Evolutionary conservation across 2,113 vertebrate genomes (phyloP).

Genomic region (Chrysochloris asiatica): DNA sequence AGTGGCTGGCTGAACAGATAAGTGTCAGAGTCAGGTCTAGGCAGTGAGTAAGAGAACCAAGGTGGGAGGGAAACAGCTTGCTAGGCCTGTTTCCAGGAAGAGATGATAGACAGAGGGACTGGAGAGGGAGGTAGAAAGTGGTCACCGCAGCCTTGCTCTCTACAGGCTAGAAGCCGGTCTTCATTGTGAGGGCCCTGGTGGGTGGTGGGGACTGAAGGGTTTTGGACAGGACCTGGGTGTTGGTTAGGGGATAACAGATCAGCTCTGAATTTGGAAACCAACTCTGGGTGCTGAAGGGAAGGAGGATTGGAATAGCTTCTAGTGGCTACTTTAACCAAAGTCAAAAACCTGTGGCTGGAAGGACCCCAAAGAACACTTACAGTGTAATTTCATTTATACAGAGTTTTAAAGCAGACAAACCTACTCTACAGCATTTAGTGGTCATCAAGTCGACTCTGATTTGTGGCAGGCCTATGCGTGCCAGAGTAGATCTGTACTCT

Average conservation of each 20-base stretch:
- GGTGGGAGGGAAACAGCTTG: too few species aligned
- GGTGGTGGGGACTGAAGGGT: neutral
- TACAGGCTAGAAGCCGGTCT: neutral
- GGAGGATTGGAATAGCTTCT: neutral
- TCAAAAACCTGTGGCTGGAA: neutral
- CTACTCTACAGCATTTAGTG: neutral
- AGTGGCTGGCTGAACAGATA: too few species aligned
- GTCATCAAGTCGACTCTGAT: neutral
- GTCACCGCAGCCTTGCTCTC: neutral
- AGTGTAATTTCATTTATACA: neutral
- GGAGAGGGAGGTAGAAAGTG: neutral
- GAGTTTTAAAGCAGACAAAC: neutral
- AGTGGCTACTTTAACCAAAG: neutral
- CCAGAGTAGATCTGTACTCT: too few species aligned
- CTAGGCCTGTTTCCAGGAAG: neutral
- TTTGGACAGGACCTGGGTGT: neutral
- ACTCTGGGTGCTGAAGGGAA: neutral
- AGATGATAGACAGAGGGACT: neutral
- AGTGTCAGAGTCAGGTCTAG: too few species aligned
- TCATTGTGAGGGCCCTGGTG: neutral
- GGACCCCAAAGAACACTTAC: neutral
- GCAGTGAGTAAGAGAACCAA: too few species aligned
- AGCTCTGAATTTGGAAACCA: neutral
- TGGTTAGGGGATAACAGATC: neutral
- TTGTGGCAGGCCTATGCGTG: neutral